phyloP scores from a whole-genome alignment of 2,888 invertebrate species.

The Limnephilus rhombicus region DNA sequence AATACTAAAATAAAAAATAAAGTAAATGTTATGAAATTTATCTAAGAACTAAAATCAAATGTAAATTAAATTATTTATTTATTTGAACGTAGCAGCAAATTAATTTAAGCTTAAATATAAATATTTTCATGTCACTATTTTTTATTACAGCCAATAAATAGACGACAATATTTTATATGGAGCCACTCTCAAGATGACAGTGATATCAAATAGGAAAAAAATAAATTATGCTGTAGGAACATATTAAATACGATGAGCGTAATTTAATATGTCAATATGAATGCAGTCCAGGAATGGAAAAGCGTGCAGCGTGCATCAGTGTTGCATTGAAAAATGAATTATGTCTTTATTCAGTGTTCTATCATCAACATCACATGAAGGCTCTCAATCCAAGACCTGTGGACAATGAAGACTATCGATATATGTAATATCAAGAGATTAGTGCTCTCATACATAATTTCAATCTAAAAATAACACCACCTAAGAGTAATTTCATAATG shows the following conservation, averaged over 20 bases:
- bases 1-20: neutral
- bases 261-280: constrained; percentile 10
- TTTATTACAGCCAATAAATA: neutral
- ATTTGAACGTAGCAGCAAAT: neutral
- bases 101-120: neutral
- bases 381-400: neutral
- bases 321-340: constrained; percentile 29
- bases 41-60: neutral
- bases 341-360: constrained; percentile 41
- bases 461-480: no score
- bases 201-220: neutral
- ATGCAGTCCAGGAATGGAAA: neutral
- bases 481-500: no score
- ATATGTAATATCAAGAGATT: no score
- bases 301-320: neutral
- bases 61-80: neutral
- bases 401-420: no score
- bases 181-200: neutral
- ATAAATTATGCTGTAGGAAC: neutral
- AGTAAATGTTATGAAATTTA: neutral
- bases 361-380: constrained; percentile 18
- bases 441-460: no score
- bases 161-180: neutral
- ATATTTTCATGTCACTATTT: neutral
- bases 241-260: neutral